Evolutionary conservation across 2,113 vertebrate genomes (phyloP).

Genomic region (Alces alces): DNA sequence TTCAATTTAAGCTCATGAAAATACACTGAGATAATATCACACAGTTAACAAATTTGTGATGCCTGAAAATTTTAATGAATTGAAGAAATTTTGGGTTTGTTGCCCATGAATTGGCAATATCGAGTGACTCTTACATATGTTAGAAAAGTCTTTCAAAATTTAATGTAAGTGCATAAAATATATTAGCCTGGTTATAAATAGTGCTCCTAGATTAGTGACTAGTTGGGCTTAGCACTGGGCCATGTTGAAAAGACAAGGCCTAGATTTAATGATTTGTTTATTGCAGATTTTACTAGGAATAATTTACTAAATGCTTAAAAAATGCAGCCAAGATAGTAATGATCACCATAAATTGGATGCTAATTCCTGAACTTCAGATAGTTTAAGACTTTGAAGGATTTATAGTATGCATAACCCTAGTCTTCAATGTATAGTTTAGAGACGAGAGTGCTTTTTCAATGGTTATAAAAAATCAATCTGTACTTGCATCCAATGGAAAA

Average conservation of each 20-base stretch:
- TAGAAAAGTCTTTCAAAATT: conserved; percentile 19
- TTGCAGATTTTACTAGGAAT: background rate
- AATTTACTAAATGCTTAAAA: background rate
- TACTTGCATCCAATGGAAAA: background rate
- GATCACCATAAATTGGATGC: background rate
- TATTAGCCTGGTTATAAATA: conserved; percentile 2
- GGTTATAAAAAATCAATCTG: background rate
- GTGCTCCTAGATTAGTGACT: background rate
- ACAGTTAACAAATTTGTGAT: background rate
- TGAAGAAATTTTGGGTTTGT: background rate
- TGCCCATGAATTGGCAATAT: background rate
- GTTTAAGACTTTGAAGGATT: background rate
- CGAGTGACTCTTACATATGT: background rate
- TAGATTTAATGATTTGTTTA: conserved; percentile 7
- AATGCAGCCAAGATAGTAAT: background rate
- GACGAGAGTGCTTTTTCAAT: background rate
- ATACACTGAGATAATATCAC: background rate
- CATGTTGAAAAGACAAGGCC: background rate
- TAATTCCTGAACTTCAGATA: conserved; percentile 7
- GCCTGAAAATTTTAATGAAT: background rate
- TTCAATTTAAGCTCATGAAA: background rate
- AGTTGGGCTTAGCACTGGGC: background rate
- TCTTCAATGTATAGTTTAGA: background rate
- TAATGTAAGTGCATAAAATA: background rate
- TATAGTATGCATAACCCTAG: background rate